These are phyloP conservation scores for Philhelius pedissequus DNA, from an alignment of 2,888 invertebrate genomes.

Conservation along the genomic window DNA sequence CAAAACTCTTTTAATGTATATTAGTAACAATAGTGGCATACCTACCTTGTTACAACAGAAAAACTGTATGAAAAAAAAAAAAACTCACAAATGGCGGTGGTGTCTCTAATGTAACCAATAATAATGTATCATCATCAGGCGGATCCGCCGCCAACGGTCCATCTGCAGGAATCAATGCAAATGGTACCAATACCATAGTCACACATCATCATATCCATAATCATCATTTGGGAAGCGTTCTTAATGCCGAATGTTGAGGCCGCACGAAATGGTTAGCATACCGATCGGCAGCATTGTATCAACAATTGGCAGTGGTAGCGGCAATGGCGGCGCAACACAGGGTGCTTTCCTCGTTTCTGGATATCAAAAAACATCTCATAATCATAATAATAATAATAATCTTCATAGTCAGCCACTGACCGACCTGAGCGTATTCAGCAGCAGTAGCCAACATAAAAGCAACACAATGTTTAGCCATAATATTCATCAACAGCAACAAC, in stretches of 20 bases:
- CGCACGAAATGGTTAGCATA: constrained; percentile 78
- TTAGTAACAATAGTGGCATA: constrained; percentile 80
- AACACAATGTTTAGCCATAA: constrained; percentile 66
- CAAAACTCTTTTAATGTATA: constrained; percentile 71
- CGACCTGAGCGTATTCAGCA: constrained; percentile 59
- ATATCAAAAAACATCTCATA: constrained; percentile 62
- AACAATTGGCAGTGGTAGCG: constrained; percentile 72
- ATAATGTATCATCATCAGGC: constrained; percentile 53
- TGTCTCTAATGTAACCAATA: constrained; percentile 55
- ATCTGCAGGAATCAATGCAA: constrained; percentile 60
- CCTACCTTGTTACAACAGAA: constrained; percentile 91
- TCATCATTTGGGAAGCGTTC: constrained; percentile 48
- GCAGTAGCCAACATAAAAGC: constrained; percentile 70
- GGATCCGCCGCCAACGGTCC: constrained; percentile 48
- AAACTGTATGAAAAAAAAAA: constrained; percentile 90
- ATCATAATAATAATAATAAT: constrained; percentile 42
- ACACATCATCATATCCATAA: constrained; percentile 71
- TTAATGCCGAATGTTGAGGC: constrained; percentile 72
- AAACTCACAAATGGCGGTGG: constrained; percentile 83
- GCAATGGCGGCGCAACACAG: constrained; percentile 63
- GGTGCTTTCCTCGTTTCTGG: constrained; percentile 71
- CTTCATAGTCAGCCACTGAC: constrained; percentile 58
- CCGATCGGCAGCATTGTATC: constrained; percentile 74
- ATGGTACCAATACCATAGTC: constrained; percentile 60
- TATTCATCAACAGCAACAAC: constrained; percentile 71